These are phyloP conservation scores for Leucophora obtusa DNA, from an alignment of 2,888 invertebrate genomes.

Conservation along the genomic window DNA sequence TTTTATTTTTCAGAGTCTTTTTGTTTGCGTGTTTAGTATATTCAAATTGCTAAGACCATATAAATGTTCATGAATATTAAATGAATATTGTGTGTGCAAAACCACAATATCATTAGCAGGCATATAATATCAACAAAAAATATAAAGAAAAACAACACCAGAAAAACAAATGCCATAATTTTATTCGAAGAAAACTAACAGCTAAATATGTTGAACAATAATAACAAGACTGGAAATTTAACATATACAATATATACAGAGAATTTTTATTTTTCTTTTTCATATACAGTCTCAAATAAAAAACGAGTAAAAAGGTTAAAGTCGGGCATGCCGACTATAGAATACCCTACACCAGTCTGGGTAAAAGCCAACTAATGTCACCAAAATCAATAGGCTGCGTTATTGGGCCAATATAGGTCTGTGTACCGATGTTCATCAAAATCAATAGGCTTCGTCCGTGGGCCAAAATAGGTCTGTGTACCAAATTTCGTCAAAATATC, in stretches of 20 bases:
- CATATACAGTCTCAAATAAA: not conserved
- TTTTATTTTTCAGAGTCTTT: not conserved
- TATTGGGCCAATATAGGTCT: no score
- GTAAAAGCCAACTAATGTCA: no score
- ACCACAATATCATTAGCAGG: constrained; percentile 49
- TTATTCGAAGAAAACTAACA: not conserved
- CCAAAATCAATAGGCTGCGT: no score
- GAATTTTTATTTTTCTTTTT: not conserved
- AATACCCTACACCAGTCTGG: no score
- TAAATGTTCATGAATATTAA: constrained; percentile 57
- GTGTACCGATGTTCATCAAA: no score
- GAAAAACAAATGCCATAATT: not conserved
- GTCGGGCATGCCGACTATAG: no score
- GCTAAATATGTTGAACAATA: constrained; percentile 3
- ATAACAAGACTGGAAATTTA: not conserved
- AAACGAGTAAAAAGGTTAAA: no score
- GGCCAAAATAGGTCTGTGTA: no score
- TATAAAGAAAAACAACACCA: not conserved
- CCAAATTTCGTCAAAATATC: no score
- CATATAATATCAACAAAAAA: not conserved
- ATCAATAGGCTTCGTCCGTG: no score
- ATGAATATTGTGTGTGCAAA: constrained; percentile 42
- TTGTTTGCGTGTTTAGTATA: constrained; percentile 57
- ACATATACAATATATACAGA: not conserved
- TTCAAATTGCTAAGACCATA: constrained; percentile 53